A percentile compares a stretch with the other conserved stretches of the same genome.
Conservation (phyloP, 2,113 vertebrate species). For the Nannospalax galili region DNA sequence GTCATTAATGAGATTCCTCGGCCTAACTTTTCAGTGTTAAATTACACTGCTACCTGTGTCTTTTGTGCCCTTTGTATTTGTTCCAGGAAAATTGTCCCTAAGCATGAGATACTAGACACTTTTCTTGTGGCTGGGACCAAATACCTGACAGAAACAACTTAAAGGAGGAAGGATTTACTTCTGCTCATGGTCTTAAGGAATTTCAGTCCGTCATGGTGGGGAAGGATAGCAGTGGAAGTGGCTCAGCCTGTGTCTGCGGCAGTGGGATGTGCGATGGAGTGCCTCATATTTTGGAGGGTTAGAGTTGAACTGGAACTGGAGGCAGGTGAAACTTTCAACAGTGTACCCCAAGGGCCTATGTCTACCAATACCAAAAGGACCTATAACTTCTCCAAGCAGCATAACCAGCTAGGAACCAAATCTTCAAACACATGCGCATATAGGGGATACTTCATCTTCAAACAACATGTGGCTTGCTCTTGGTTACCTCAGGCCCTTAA, state of each 20-base stretch:
- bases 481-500: background rate
- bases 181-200: background rate
- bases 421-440: background rate
- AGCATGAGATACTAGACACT: background rate
- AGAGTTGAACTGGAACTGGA: too few relatives aligned
- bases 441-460: fast-evolving
- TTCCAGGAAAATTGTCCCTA: background rate
- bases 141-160: too few relatives aligned
- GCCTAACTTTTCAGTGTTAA: background rate
- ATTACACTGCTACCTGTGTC: background rate
- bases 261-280: background rate
- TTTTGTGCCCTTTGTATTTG: background rate
- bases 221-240: background rate
- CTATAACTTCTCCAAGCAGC: background rate
- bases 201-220: background rate
- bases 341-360: background rate
- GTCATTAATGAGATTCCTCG: background rate
- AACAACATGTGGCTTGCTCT: background rate
- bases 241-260: background rate
- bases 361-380: background rate
- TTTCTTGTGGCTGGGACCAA: background rate
- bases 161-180: background rate
- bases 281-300: background rate
- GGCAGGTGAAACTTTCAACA: background rate
- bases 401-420: background rate